phyloP scores from a whole-genome alignment of 2,113 vertebrate species.

The Chamaea fasciata region DNA sequence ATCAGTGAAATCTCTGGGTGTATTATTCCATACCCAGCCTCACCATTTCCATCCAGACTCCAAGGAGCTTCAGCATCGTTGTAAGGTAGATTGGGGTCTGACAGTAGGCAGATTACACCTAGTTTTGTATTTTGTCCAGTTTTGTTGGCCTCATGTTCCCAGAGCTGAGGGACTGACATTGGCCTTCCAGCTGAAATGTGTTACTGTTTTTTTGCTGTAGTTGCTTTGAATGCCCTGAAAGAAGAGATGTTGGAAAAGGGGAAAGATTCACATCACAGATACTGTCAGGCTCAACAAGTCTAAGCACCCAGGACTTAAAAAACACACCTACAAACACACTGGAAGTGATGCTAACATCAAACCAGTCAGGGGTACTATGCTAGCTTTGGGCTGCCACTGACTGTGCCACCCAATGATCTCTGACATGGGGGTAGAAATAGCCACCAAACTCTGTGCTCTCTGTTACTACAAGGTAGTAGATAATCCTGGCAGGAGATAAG shows the following conservation, averaged over 20 bases:
- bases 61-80: rapidly evolving
- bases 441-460: background rate
- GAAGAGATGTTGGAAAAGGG: background rate
- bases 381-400: background rate
- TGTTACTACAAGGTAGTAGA: background rate
- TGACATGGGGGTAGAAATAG: rapidly evolving
- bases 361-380: background rate
- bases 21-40: background rate
- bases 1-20: background rate
- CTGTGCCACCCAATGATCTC: rapidly evolving
- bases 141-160: background rate
- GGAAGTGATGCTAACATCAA: background rate
- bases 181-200: rapidly evolving
- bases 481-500: background rate
- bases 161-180: background rate
- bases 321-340: background rate
- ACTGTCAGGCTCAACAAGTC: background rate
- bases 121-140: background rate
- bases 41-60: background rate
- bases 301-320: background rate
- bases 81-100: background rate
- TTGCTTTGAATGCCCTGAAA: background rate
- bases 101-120: background rate
- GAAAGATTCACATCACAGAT: background rate
- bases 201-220: background rate